These are phyloP conservation scores for Stomorhina lunata DNA, from an alignment of 2,888 invertebrate genomes.

Conservation along the genomic window DNA sequence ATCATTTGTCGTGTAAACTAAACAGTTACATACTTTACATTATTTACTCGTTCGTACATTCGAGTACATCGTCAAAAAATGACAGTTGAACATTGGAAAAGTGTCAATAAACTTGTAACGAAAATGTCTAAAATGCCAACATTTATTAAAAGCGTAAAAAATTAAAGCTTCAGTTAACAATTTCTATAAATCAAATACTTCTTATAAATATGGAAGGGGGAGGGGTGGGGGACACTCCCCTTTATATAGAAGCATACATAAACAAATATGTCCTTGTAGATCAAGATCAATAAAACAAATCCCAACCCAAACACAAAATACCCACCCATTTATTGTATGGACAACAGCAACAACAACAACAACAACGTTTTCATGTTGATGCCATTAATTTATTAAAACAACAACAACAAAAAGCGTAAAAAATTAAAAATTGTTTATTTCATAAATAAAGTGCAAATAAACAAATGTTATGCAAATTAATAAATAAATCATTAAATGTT, in stretches of 20 bases:
- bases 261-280: conserved; percentile 39
- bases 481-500: conserved; percentile 65
- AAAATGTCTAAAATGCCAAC: conserved; percentile 25
- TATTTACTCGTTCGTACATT: conserved; percentile 7
- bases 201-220: neutral
- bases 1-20: conserved; percentile 20
- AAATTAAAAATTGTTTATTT: neutral
- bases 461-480: conserved; percentile 66
- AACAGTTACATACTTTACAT: neutral
- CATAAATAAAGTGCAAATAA: conserved; percentile 35
- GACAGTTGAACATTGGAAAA: conserved; percentile 15
- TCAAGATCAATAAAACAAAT: conserved; percentile 29
- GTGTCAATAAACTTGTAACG: conserved; percentile 29
- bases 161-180: neutral
- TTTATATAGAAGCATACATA: neutral
- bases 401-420: neutral
- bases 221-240: too few species aligned
- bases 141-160: neutral
- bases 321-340: conserved; percentile 48
- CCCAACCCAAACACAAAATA: conserved; percentile 49
- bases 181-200: conserved; percentile 21
- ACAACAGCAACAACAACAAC: neutral
- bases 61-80: too few species aligned
- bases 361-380: neutral
- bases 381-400: conserved; percentile 20